Base-by-base conservation (phyloP, 2,113 vertebrate genomes). In the Tangachromis dhanisi region DNA sequence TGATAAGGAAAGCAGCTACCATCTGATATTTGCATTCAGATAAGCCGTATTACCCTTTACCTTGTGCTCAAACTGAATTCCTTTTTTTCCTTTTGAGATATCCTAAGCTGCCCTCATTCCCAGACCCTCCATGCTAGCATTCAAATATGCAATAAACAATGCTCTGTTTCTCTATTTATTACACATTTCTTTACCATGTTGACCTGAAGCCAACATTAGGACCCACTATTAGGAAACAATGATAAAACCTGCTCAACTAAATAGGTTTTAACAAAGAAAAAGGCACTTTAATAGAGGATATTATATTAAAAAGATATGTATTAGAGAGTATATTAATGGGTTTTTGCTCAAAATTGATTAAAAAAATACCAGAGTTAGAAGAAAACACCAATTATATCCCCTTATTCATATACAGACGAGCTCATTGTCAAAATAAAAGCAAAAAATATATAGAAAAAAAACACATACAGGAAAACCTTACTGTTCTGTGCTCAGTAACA, bases 1-100 rank as follows among this genome's bases (percentile, higher is more conserved):
- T 76, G 6, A 49, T 49, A 76, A 76, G 71, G 24, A 76, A 2
- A 76, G 42, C 9, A 31, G 42, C 71, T 76, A 49, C 42, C 42
- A 12, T 19, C 42, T 31, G 0, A 0, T 17, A 76, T 49, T 76
- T 76, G 42, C 0, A 1, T 49, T 49, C 68, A 7, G 40, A 29
- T 76, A 76, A 76, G 14, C 14, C 1, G 42, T 16, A 16, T 45
- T 8, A 42, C 14, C 38, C 4, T 45, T 73, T 45, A 26, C 21
- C 8, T 73, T 10, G 21, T 45, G 66, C 38, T 73, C 38, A 45
- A 26, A 45, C 21, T 73, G 21, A 73, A 26, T 16, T 45, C 38
- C 40, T 7, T 17, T 45, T 26, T 73, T 73, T 1, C 1, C 24
- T 73, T 73, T 68, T 9, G 11, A 68, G 63, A 68, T 68, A 33